Evolutionary conservation across 2,888 invertebrate species (phyloP).

Genomic region (Cephus sareptanus): DNA sequence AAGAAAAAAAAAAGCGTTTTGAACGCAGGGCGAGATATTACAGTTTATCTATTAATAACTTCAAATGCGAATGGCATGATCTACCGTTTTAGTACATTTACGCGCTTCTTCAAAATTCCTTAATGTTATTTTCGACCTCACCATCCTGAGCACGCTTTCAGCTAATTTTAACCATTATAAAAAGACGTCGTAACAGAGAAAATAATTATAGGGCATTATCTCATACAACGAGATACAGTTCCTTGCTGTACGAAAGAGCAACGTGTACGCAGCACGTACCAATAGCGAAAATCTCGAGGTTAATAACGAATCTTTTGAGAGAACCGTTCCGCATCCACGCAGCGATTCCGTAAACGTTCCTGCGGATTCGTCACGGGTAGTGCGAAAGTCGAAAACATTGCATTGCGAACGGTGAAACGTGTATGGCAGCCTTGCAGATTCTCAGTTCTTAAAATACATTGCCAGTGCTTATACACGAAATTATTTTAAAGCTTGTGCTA

Average conservation of each 20-base stretch:
- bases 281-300: not conserved
- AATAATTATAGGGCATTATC: not conserved
- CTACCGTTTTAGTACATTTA: not conserved
- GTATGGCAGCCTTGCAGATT: not conserved
- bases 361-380: not conserved
- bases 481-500: not conserved
- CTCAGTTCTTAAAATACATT: not conserved
- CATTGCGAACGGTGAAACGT: not conserved
- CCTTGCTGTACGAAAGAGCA: not conserved
- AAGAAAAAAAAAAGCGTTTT: constrained; percentile 15
- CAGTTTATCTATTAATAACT: not conserved
- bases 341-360: not conserved
- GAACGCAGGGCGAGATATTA: not conserved
- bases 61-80: not conserved
- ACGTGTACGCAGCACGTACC: not conserved
- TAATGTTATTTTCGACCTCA: not conserved
- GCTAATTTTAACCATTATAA: not conserved
- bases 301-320: not conserved
- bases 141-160: not conserved
- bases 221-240: not conserved
- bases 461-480: not conserved
- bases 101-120: not conserved
- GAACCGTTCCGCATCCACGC: not conserved
- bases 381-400: not conserved
- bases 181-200: not conserved